A percentile compares a stretch with the other conserved stretches of the same genome.
phyloP scores from a whole-genome alignment of 2,797 vertebrate genomes.

The Oreortyx pictus region DNA sequence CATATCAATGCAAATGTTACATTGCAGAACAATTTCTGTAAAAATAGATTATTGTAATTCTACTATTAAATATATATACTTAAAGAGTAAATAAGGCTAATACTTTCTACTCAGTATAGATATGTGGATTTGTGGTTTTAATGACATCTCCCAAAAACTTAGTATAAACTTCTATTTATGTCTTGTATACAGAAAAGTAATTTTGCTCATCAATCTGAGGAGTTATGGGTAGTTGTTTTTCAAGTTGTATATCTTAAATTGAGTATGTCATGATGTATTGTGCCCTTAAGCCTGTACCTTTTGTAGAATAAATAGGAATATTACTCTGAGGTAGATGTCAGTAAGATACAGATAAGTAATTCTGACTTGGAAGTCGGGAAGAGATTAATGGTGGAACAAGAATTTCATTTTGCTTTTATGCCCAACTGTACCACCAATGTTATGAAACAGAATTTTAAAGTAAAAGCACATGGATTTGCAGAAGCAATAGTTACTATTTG shows the following conservation, averaged over 20 bases:
- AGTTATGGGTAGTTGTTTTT: not conserved
- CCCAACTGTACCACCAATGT: not conserved
- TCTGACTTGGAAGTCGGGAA: slow-evolving; percentile 6
- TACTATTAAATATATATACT: not conserved
- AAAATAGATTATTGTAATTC: not conserved
- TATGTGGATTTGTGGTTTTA: not conserved
- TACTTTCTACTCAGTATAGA: not conserved
- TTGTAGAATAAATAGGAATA: not conserved
- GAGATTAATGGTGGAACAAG: not conserved
- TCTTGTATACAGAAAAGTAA: not conserved
- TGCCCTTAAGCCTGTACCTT: rapidly evolving
- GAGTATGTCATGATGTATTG: not conserved
- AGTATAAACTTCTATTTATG: not conserved
- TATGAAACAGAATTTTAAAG: not conserved
- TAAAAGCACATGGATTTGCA: slow-evolving; percentile 31
- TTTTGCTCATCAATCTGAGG: not conserved
- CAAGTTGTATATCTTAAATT: not conserved
- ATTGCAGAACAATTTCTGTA: not conserved
- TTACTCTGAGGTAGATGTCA: not conserved
- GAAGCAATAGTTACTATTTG: not conserved
- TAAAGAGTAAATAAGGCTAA: not conserved
- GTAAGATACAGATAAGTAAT: not conserved
- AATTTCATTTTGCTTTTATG: slow-evolving; percentile 8
- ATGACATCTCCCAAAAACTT: not conserved
- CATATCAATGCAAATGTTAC: not conserved